Evolutionary conservation across 37 sponge, comb jelly and placozoan genomes (phyloP), one percentile per base, ranked within the genome.

Genomic region (Oopsacas minuta): DNA sequence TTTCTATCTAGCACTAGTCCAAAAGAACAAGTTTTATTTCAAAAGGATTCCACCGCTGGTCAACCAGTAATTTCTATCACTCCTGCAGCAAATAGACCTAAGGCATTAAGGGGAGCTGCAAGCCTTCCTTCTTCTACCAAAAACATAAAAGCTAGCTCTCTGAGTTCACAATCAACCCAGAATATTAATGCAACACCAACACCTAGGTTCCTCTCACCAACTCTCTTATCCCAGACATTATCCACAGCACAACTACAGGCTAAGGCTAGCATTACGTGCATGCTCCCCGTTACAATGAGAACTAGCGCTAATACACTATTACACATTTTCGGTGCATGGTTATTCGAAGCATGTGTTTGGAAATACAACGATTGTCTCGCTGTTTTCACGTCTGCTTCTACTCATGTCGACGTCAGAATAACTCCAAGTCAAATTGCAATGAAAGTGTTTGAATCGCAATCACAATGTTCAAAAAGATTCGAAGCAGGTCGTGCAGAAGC

Each of bases 401-500:
- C 7, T 12, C 22, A 61, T 61, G 75, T 32, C 20, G 7, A 61
- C 7, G 3, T 34, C 22, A n/a, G 30, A 3, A 10, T 12, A 32
- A 25, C 22, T 3, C 22, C 75, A 5, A 61, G 75, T 12, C 75
- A 61, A 61, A 10, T 61, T 25, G 75, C 75, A 61, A 25, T 61
- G 75, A 61, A 61, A 61, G 75, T 61, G 30, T 61, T 61, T 61
- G 20, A 61, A 25, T 61, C 75, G 22, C 75, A 61, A 12, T 82
- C 42, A 23, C 83, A 82, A 39, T 39, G 42, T 22, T 39, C 22
- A 5, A 12, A 82, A 39, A 12, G 75, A 8, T 89, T 89, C 82
- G 95, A 95, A 52, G 87, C 86, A 0, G 95, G 95, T 3, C 84
- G 93, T 36, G 91, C 95, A 1, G 93, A 93, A 42, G 95, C 95